Evolutionary conservation across 1,140 invertebrate genomes (phyloP).

Genomic region (Plectus sambesii): DNA sequence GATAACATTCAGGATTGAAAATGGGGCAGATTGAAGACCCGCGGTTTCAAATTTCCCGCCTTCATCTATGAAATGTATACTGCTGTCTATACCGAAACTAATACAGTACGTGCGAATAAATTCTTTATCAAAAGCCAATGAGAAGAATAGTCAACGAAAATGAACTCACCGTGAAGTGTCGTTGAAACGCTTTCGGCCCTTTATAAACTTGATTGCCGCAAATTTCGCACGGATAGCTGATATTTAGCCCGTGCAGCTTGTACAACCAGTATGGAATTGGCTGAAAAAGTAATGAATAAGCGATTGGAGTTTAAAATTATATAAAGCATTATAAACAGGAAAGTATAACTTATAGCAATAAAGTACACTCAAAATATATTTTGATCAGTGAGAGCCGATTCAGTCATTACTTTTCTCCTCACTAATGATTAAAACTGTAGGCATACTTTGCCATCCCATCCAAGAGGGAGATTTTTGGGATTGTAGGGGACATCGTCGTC

Average conservation of each 20-base stretch:
- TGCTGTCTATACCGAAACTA: too few relatives aligned
- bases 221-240: constrained; percentile 97
- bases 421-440: too few relatives aligned
- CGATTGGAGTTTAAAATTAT: too few relatives aligned
- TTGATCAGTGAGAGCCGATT: too few relatives aligned
- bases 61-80: constrained; percentile 1
- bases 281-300: constrained; percentile 49
- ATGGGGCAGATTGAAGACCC: too few relatives aligned
- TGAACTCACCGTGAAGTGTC: constrained; percentile 72
- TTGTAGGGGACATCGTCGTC: constrained; percentile 93
- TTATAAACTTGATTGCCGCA: constrained; percentile 95
- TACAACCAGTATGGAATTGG: constrained; percentile 99
- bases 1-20: constrained; percentile 6
- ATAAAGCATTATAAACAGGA: too few relatives aligned
- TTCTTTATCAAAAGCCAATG: too few relatives aligned
- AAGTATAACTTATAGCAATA: too few relatives aligned
- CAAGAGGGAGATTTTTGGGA: constrained; percentile 94
- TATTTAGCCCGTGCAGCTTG: constrained; percentile 95
- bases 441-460: constrained; percentile 99
- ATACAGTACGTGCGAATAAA: too few relatives aligned
- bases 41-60: neutral
- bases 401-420: too few relatives aligned
- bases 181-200: constrained; percentile 98
- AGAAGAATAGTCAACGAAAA: too few relatives aligned
- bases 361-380: too few relatives aligned